A percentile compares a stretch with the other conserved stretches of the same genome.
Evolutionary conservation across 2,888 invertebrate genomes (phyloP).

Genomic region (Drosophila pseudotakahashii): DNA sequence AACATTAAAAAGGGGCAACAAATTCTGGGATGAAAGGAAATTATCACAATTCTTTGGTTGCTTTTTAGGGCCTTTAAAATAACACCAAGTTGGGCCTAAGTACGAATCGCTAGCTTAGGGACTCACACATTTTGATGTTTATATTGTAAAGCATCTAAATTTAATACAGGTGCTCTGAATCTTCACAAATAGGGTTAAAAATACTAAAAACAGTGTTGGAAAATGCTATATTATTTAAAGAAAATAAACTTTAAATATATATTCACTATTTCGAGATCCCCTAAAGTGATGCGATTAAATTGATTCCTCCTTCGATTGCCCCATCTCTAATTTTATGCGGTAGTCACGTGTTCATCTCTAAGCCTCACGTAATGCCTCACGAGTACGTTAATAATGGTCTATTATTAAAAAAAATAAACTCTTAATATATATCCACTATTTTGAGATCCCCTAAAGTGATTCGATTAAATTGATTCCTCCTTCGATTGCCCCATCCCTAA

Average conservation of each 20-base stretch:
- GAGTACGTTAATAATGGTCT: conserved; percentile 11
- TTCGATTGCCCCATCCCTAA: background rate
- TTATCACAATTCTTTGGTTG: conserved; percentile 1
- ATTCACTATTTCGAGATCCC: too few relatives aligned
- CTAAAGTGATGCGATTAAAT: background rate
- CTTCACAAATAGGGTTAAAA: too few relatives aligned
- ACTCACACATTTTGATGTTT: too few relatives aligned
- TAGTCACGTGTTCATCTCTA: conserved; percentile 30
- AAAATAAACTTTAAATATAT: too few relatives aligned
- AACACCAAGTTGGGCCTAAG: background rate
- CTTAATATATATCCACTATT: too few relatives aligned
- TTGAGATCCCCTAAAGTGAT: background rate
- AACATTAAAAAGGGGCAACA: conserved; percentile 24
- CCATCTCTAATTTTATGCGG: background rate
- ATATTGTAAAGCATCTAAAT: too few relatives aligned
- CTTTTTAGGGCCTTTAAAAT: background rate
- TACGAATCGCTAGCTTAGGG: background rate
- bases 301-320: background rate
- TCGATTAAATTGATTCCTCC: background rate
- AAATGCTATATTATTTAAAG: too few relatives aligned
- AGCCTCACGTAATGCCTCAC: conserved; percentile 35
- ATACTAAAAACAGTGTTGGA: too few relatives aligned
- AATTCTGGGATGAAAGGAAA: conserved; percentile 28
- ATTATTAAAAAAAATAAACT: too few relatives aligned
- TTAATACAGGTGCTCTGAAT: too few relatives aligned